Conservation (phyloP, 2,113 vertebrate genomes). For the Gobio gobio region DNA sequence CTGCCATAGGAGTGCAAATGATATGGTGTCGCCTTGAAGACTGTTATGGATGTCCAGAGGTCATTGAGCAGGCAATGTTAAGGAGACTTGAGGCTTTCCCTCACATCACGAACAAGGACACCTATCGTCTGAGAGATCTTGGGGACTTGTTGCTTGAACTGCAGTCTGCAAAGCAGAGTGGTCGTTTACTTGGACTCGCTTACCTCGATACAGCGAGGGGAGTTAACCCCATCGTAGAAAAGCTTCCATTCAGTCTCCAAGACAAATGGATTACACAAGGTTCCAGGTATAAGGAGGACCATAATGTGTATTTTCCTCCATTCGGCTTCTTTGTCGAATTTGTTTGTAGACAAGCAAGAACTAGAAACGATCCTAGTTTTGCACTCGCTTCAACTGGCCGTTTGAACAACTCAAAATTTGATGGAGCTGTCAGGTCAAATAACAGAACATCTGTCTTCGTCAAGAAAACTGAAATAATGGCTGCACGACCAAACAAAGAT, state of each 20-base stretch:
- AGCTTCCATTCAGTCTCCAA: background rate
- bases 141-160: conserved; percentile 10
- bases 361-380: too few species aligned
- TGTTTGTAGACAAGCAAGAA: too few species aligned
- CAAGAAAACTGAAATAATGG: background rate
- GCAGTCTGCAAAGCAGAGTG: conserved; percentile 5
- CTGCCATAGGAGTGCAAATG: background rate
- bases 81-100: too few species aligned
- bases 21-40: conserved; percentile 38
- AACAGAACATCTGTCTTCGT: background rate
- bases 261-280: conserved; percentile 22
- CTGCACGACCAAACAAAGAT: too few species aligned
- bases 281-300: background rate
- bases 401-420: background rate
- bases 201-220: background rate
- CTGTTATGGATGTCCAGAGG: conserved; percentile 25
- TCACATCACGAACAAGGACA: too few species aligned
- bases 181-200: conserved; percentile 14
- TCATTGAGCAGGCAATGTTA: too few species aligned
- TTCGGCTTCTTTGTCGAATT: too few species aligned
- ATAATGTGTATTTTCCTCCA: too few species aligned
- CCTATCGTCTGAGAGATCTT: conserved; percentile 14
- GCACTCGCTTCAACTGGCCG: background rate
- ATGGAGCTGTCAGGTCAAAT: background rate
- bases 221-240: conserved; percentile 28